Conservation (phyloP, 37 sponge, comb jelly and placozoan species). For the Aplysina aerophoba region DNA sequence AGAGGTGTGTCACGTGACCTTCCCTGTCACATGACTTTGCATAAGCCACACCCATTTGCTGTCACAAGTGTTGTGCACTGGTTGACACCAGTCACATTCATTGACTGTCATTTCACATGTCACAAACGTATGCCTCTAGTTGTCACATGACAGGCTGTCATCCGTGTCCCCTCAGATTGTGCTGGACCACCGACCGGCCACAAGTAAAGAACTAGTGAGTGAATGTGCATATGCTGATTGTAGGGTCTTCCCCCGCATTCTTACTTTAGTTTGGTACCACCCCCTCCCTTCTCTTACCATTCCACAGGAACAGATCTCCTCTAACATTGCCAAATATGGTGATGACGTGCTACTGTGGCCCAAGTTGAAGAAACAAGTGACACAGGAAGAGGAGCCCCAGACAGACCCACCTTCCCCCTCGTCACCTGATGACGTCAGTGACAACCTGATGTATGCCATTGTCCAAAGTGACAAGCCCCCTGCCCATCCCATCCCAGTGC, state of each 20-base stretch:
- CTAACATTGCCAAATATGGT: conserved; percentile 16
- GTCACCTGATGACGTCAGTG: not conserved
- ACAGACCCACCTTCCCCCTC: not conserved
- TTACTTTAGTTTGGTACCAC: too few species aligned
- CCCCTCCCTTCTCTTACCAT: not conserved
- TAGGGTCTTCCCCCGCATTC: not conserved
- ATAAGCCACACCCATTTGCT: too few species aligned
- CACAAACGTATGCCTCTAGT: not conserved
- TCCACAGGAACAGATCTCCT: not conserved
- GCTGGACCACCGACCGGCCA: conserved; percentile 8
- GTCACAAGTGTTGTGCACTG: too few species aligned
- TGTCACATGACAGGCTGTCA: not conserved
- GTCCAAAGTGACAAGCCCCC: not conserved
- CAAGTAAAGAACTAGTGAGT: not conserved
- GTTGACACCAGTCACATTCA: too few species aligned
- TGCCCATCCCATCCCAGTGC: conserved; percentile 5
- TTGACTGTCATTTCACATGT: too few species aligned
- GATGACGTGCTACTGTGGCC: conserved; percentile 13
- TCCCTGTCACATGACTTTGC: too few species aligned
- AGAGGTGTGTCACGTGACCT: too few species aligned
- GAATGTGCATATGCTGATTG: not conserved
- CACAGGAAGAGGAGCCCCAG: not conserved
- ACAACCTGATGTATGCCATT: conserved; percentile 26
- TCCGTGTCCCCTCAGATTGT: not conserved
- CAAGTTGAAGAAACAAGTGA: not conserved